A percentile compares a stretch with the other conserved stretches of the same genome.
phyloP scores from a whole-genome alignment of 2,888 invertebrate genomes.

The Ectemnius lituratus region DNA sequence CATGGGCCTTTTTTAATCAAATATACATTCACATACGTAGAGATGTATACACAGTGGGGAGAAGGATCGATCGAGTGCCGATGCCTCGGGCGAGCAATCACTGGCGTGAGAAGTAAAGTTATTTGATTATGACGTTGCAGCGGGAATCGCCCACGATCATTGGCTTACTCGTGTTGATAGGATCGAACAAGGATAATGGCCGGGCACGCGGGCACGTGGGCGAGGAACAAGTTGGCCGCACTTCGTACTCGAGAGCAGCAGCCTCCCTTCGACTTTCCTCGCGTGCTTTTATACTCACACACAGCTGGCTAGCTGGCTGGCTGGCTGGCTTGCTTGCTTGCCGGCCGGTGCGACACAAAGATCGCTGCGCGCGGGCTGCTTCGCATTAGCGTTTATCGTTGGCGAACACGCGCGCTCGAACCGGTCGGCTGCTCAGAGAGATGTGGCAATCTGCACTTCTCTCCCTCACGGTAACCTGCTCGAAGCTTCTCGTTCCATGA shows the following conservation, averaged over 20 bases:
- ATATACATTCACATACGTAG: too few relatives aligned
- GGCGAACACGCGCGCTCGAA: slow-evolving; percentile 39
- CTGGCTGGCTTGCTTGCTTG: too few relatives aligned
- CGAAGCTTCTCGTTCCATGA: slow-evolving; percentile 6
- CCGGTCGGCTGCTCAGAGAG: slow-evolving; percentile 36
- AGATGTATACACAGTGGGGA: neutral
- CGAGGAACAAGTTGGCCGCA: slow-evolving; percentile 37
- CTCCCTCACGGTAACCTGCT: slow-evolving; percentile 22
- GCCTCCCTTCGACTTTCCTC: slow-evolving; percentile 24
- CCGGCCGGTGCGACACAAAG: neutral
- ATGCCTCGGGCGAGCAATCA: neutral
- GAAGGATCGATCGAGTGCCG: neutral
- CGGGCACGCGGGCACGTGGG: slow-evolving; percentile 45
- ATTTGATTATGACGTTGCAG: slow-evolving; percentile 48
- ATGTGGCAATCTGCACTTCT: neutral
- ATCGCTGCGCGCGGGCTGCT: slow-evolving; percentile 8
- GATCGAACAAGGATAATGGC: slow-evolving; percentile 48
- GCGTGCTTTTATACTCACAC: slow-evolving; percentile 18
- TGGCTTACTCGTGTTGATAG: slow-evolving; percentile 19
- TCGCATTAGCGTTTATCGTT: slow-evolving; percentile 35
- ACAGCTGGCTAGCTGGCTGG: too few relatives aligned
- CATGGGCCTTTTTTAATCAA: too few relatives aligned
- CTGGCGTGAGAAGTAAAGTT: neutral
- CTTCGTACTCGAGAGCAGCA: neutral
- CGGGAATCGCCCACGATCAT: slow-evolving; percentile 43